phyloP scores from a whole-genome alignment of 2,797 vertebrate genomes.

The Numenius phaeopus region DNA sequence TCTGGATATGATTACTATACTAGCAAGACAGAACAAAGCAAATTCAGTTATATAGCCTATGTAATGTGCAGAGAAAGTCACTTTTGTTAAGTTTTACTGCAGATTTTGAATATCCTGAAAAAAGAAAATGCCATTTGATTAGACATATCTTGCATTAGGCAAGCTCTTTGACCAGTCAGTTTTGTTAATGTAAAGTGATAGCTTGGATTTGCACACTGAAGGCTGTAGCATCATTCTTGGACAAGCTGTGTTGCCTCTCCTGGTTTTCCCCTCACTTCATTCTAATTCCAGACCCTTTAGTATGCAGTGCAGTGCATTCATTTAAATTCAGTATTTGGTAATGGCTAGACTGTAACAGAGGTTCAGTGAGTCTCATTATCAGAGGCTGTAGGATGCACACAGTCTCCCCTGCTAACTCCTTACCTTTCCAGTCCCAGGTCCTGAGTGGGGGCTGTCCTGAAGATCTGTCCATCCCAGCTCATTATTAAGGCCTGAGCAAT shows the following conservation, averaged over 20 bases:
- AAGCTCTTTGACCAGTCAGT: background rate
- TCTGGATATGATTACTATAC: background rate
- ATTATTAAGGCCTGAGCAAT: constrained; percentile 40
- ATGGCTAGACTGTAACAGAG: background rate
- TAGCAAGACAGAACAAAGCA: background rate
- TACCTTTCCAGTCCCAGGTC: constrained; percentile 25
- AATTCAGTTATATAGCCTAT: background rate
- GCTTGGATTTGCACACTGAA: background rate
- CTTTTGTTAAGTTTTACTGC: background rate
- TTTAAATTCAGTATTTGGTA: constrained; percentile 48
- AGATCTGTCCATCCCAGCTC: constrained; percentile 15
- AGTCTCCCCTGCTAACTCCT: background rate
- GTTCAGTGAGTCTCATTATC: constrained; percentile 48
- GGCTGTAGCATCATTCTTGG: background rate
- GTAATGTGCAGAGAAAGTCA: background rate
- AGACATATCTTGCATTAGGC: background rate
- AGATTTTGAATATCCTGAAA: background rate
- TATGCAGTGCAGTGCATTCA: background rate
- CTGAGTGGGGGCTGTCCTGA: background rate
- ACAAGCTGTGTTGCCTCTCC: background rate
- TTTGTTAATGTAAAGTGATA: background rate
- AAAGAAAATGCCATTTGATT: background rate
- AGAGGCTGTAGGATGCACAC: background rate
- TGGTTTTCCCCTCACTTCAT: background rate
- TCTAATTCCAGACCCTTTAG: background rate